These are phyloP conservation scores for Sebastes miniatus DNA, from an alignment of 2,797 vertebrate genomes.

Conservation along the genomic window DNA sequence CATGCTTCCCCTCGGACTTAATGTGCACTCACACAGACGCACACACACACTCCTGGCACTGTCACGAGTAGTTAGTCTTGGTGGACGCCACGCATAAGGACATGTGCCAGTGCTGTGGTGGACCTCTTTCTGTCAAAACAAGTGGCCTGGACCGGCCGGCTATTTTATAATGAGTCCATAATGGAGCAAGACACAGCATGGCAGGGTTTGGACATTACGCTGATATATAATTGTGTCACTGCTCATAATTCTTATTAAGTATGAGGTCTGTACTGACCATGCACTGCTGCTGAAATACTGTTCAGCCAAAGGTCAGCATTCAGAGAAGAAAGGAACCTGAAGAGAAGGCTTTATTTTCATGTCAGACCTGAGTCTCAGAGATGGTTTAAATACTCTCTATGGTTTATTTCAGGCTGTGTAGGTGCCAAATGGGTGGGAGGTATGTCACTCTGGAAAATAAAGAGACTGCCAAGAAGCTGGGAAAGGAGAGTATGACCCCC, in stretches of 20 bases:
- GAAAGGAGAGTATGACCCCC: slow-evolving; percentile 17
- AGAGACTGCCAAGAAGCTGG: slow-evolving; percentile 22
- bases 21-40: slow-evolving; percentile 22
- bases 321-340: slow-evolving; percentile 14
- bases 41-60: slow-evolving; percentile 64
- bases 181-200: slow-evolving; percentile 30
- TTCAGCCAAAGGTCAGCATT: slow-evolving; percentile 61
- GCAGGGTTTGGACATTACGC: slow-evolving; percentile 26
- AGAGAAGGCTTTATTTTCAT: slow-evolving; percentile 34
- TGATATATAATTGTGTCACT: slow-evolving; percentile 46
- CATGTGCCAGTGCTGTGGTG: slow-evolving; percentile 60
- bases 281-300: slow-evolving; percentile 22
- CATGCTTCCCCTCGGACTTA: slow-evolving; percentile 55
- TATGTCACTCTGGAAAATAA: slow-evolving; percentile 42
- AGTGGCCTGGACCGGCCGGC: slow-evolving; percentile 33
- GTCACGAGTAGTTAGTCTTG: slow-evolving; percentile 70
- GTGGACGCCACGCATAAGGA: slow-evolving; percentile 57
- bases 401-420: slow-evolving; percentile 39
- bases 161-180: slow-evolving; percentile 50
- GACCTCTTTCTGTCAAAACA: slow-evolving; percentile 66
- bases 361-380: slow-evolving; percentile 29
- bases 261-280: slow-evolving; percentile 44
- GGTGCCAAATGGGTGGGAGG: slow-evolving; percentile 33
- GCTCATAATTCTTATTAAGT: slow-evolving; percentile 56
- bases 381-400: slow-evolving; percentile 22